A percentile compares a stretch with the other conserved stretches of the same genome.
phyloP scores from a whole-genome alignment of 1,140 invertebrate genomes.

The Neodiprion pinetum region DNA sequence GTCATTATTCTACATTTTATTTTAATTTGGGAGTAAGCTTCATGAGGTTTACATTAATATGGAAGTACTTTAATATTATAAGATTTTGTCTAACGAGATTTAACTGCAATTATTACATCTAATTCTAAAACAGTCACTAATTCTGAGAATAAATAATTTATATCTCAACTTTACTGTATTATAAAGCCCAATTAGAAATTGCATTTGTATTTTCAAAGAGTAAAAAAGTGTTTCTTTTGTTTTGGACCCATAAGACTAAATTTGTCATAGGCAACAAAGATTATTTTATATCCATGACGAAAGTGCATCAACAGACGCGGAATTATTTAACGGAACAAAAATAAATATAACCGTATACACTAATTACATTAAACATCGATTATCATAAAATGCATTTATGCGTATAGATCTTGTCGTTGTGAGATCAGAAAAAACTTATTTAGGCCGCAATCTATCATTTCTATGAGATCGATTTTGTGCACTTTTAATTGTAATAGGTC shows the following conservation, averaged over 20 bases:
- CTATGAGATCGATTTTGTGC: not conserved
- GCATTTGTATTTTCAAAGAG: not conserved
- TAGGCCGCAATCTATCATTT: not conserved
- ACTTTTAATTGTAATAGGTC: not conserved
- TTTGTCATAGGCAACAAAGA: not conserved
- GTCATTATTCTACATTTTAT: slow-evolving; percentile 18
- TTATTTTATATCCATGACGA: too few relatives aligned
- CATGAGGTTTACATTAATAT: slow-evolving; percentile 56
- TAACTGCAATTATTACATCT: slow-evolving; percentile 51
- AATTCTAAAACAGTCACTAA: slow-evolving; percentile 3
- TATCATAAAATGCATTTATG: not conserved
- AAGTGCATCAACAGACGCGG: not conserved
- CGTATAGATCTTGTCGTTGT: not conserved
- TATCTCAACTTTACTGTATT: not conserved
- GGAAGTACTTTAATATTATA: slow-evolving; percentile 14
- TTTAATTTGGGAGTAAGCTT: slow-evolving; percentile 60
- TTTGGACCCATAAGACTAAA: slow-evolving; percentile 1
- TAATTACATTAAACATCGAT: not conserved
- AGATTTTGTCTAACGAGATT: slow-evolving; percentile 61
- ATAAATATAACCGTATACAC: not conserved
- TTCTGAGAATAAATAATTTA: not conserved
- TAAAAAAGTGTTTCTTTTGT: slow-evolving; percentile 6
- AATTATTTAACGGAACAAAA: not conserved
- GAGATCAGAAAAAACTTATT: not conserved
- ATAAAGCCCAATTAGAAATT: not conserved